Evolutionary conservation across 2,113 vertebrate species (phyloP), one percentile per base, ranked within the genome.

Genomic region (Cebidichthys violaceus): DNA sequence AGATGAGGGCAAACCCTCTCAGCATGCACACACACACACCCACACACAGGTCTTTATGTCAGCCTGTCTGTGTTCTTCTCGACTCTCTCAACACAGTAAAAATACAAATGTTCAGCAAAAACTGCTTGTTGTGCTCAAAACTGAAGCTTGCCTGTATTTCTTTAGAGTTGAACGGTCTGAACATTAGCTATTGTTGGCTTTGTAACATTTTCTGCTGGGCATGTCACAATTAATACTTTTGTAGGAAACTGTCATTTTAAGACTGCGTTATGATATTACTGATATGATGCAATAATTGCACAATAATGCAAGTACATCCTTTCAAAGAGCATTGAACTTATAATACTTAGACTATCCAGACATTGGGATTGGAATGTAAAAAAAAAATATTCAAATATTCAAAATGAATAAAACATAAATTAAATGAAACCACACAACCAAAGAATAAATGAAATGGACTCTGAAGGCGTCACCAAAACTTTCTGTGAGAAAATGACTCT

Each of bases 1-100:
- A 91, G 91, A 95, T 92, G 82, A 92, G 83, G 82, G 81, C 43
- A 37, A 69, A 84, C 86, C 73, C 82, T 75, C 37, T 80, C 20
- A 81, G 59, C 47, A 31, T 45, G 24, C 29, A 31, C 70, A 31
- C 24, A n/a, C 20, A 47, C 50, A 35, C 65, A 20, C 71, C 45
- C 33, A 45, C 24, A 17, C 55, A 35, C 41, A 68, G 37, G 35
- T 70, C 59, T 79, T 70, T 59, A 76, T 59, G 65, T 52, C 69
- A 75, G 79, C 13, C 41, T 8, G 45, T 76, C 27, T 67, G 41
- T 45, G 6, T 10, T 43, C 65, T 55, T 67, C 31, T 45, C 4
- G 3, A 18, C 20, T 35, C 9, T 70, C 2, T 50, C 39, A 2
- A 70, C 35, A 71, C 62, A 70, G 33, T 60, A 10, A 66, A n/a